Conservation (phyloP, 2,797 vertebrate species). For the Lateolabrax maculatus region DNA sequence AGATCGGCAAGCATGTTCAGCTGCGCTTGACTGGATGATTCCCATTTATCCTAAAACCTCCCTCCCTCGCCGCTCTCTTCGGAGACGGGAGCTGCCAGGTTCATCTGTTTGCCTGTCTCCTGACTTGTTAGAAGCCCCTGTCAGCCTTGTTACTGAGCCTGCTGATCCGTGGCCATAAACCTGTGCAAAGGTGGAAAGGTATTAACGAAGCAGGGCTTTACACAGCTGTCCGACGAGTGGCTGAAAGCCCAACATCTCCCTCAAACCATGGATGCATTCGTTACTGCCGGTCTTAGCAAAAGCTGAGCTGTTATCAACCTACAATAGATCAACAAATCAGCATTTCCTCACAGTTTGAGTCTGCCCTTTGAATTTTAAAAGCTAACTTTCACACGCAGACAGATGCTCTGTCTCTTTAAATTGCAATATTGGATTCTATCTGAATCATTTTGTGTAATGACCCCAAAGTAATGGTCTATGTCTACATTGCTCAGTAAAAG, state of each 20-base stretch:
- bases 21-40: conserved; percentile 61
- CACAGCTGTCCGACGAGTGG: conserved; percentile 74
- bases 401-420: conserved; percentile 16
- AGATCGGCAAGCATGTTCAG: conserved; percentile 68
- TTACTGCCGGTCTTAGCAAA: conserved; percentile 27
- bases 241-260: conserved; percentile 59
- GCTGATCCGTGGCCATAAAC: conserved; percentile 78
- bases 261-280: conserved; percentile 31
- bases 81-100: conserved; percentile 69
- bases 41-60: conserved; percentile 58
- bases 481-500: conserved; percentile 63
- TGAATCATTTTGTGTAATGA: conserved; percentile 69
- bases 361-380: conserved; percentile 17
- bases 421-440: conserved; percentile 58
- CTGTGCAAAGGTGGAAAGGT: conserved; percentile 72
- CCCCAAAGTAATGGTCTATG: conserved; percentile 59
- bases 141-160: conserved; percentile 75
- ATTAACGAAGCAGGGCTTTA: conserved; percentile 66
- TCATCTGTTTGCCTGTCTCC: conserved; percentile 64
- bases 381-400: not conserved
- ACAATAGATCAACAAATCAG: conserved; percentile 30
- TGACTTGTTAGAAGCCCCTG: conserved; percentile 72
- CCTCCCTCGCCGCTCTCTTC: conserved; percentile 31
- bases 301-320: conserved; percentile 2
- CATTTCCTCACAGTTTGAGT: not conserved